A percentile compares a stretch with the other conserved stretches of the same genome.
Evolutionary conservation across 2,797 vertebrate species (phyloP).

Genomic region (Sebastes baramenuke): DNA sequence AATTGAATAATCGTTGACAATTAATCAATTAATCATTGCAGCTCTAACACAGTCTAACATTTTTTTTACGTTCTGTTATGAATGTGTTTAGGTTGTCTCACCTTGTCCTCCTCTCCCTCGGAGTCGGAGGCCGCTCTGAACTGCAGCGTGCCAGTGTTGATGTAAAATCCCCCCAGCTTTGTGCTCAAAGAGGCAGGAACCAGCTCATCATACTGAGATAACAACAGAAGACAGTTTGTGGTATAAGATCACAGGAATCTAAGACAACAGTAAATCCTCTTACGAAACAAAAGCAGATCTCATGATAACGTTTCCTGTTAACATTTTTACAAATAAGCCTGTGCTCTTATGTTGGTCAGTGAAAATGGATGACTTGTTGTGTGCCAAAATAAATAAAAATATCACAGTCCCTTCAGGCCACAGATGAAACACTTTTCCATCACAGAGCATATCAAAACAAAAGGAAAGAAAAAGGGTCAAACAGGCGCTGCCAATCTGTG

Average conservation of each 20-base stretch:
- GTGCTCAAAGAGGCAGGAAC: conserved; percentile 97
- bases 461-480: conserved; percentile 17
- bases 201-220: conserved; percentile 93
- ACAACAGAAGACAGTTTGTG: conserved; percentile 34
- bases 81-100: conserved; percentile 45
- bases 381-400: conserved; percentile 47
- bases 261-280: conserved; percentile 28
- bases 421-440: conserved; percentile 44
- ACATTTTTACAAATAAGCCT: conserved; percentile 28
- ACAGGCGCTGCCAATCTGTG: conserved; percentile 14
- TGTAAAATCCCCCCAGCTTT: conserved; percentile 98
- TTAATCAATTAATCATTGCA: no score
- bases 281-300: background rate
- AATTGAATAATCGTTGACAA: no score
- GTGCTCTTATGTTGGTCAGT: conserved; percentile 18
- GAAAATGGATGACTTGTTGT: conserved; percentile 8
- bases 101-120: conserved; percentile 90
- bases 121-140: conserved; percentile 96
- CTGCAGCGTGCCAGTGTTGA: conserved; percentile 97
- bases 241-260: conserved; percentile 28
- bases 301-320: conserved; percentile 17
- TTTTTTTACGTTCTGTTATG: background rate
- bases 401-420: conserved; percentile 10
- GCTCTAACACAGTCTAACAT: background rate
- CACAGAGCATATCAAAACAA: conserved; percentile 34